phyloP scores from a whole-genome alignment of 2,888 invertebrate genomes.

The Ptilodon capucinus region DNA sequence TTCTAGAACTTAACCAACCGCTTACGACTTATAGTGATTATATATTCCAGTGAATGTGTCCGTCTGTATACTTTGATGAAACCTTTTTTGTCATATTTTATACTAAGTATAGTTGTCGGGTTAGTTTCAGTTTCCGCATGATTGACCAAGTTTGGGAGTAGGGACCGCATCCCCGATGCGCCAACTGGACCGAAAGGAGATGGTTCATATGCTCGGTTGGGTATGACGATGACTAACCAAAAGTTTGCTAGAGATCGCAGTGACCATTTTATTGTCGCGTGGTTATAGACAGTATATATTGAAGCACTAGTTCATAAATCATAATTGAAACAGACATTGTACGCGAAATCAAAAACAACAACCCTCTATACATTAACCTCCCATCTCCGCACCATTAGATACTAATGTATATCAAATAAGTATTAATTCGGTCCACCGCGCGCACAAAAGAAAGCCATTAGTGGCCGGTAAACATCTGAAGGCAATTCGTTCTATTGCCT shows the following conservation, averaged over 20 bases:
- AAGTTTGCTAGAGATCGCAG: no score
- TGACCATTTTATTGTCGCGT: no score
- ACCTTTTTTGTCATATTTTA: no score
- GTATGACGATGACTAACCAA: no score
- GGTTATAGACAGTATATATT: no score
- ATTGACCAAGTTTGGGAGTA: neutral
- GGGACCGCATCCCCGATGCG: neutral
- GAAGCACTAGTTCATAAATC: no score
- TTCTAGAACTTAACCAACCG: no score
- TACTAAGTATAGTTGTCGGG: no score
- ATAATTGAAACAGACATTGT: no score
- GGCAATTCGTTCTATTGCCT: slow-evolving; percentile 30
- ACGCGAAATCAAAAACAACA: neutral
- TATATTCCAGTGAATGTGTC: no score
- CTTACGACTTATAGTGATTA: no score
- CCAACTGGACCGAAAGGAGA: neutral
- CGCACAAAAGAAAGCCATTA: slow-evolving; percentile 22
- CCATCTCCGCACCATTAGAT: neutral
- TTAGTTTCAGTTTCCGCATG: neutral
- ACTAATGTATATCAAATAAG: neutral
- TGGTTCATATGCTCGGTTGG: neutral
- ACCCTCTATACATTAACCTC: neutral
- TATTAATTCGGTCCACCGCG: slow-evolving; percentile 6
- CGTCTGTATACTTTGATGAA: no score
- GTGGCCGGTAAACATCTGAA: slow-evolving; percentile 29